These are phyloP conservation scores for Periophthalmus magnuspinnatus DNA, from an alignment of 2,797 vertebrate species.

Conservation along the genomic window DNA sequence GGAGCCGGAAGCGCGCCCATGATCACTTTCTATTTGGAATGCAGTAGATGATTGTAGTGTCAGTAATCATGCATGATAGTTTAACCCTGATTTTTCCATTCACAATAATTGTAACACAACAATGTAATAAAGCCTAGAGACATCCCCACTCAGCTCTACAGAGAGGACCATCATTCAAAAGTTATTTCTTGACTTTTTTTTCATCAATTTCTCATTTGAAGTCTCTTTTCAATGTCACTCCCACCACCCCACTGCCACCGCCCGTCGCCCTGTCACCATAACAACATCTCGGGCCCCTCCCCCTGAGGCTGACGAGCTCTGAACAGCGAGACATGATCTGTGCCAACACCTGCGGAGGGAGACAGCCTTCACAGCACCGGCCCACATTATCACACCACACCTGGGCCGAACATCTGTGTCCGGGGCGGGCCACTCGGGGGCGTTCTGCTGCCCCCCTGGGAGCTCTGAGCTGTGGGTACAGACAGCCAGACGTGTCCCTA, in stretches of 20 bases:
- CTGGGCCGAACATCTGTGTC: slow-evolving; percentile 65
- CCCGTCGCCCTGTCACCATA: slow-evolving; percentile 38
- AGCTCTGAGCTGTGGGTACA: slow-evolving; percentile 20
- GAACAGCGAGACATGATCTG: slow-evolving; percentile 38
- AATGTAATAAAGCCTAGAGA: no score
- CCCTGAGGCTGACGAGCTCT: slow-evolving; percentile 40
- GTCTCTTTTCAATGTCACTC: neutral
- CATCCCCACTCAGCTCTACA: no score
- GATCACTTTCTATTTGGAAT: no score
- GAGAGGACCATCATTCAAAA: neutral
- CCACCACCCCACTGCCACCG: slow-evolving; percentile 4
- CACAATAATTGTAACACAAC: no score
- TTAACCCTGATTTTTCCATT: no score
- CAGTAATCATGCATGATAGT: no score
- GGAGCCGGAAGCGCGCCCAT: no score
- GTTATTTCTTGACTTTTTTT: neutral
- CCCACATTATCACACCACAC: slow-evolving; percentile 25
- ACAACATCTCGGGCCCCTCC: slow-evolving; percentile 28
- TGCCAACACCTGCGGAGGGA: slow-evolving; percentile 50
- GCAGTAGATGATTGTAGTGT: no score
- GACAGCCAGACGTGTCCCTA: slow-evolving; percentile 9
- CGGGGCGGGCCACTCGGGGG: slow-evolving; percentile 53
- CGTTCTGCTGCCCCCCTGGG: slow-evolving; percentile 47
- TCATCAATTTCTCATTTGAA: neutral
- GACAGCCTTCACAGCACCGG: slow-evolving; percentile 21